These are phyloP conservation scores for Drosophila busckii DNA, from an alignment of 1,140 invertebrate species.

Conservation along the genomic window DNA sequence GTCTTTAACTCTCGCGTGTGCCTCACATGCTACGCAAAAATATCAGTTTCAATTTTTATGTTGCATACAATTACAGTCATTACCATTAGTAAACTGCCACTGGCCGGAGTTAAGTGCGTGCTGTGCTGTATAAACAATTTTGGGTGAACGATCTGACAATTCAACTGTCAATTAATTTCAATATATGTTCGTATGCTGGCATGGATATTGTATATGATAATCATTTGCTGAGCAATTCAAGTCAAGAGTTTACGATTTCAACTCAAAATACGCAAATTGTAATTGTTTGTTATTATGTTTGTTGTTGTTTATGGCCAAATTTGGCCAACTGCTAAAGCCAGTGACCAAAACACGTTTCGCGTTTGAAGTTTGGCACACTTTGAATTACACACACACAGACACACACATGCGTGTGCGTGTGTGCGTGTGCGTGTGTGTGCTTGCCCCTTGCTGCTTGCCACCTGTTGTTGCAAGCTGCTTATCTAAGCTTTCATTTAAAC, in stretches of 20 bases:
- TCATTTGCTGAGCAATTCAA: slow-evolving; percentile 50
- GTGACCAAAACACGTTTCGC: slow-evolving; percentile 46
- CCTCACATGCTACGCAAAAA: too few relatives aligned
- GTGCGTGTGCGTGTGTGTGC: too few relatives aligned
- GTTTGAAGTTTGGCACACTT: slow-evolving; percentile 42
- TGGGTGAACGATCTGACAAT: slow-evolving; percentile 73
- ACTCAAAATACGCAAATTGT: slow-evolving; percentile 64
- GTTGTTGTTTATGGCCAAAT: slow-evolving; percentile 70
- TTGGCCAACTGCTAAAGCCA: slow-evolving; percentile 14
- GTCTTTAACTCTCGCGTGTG: too few relatives aligned
- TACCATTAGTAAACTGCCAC: slow-evolving; percentile 76
- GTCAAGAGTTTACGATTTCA: slow-evolving; percentile 9
- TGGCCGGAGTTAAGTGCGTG: slow-evolving; percentile 29
- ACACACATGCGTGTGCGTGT: too few relatives aligned
- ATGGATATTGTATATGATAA: slow-evolving; percentile 76
- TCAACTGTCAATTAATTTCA: slow-evolving; percentile 76
- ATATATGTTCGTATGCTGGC: too few relatives aligned
- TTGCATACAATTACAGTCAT: slow-evolving; percentile 72
- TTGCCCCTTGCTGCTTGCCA: slow-evolving; percentile 5
- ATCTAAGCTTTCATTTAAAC: slow-evolving; percentile 71
- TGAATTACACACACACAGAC: slow-evolving; percentile 10
- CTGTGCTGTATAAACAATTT: slow-evolving; percentile 59
- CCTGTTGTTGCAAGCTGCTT: slow-evolving; percentile 20
- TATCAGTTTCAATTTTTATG: slow-evolving; percentile 75
- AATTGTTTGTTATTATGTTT: slow-evolving; percentile 71